These are phyloP conservation scores for Limnephilus auricula DNA, from an alignment of 2,888 invertebrate species.

Conservation along the genomic window DNA sequence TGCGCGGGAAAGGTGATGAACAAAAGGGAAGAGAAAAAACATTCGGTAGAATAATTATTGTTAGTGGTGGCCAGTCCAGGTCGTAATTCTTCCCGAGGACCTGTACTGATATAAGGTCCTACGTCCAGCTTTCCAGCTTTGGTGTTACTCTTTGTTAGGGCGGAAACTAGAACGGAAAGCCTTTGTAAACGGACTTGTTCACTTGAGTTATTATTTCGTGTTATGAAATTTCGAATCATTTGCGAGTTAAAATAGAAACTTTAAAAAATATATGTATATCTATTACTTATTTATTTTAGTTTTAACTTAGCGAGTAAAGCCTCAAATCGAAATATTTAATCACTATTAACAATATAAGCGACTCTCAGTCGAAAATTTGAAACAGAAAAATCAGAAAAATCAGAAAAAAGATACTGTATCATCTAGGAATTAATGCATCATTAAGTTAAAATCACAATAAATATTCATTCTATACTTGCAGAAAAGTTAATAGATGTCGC, in stretches of 20 bases:
- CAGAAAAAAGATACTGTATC: too few relatives aligned
- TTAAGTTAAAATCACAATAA: too few relatives aligned
- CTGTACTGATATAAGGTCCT: constrained; percentile 24
- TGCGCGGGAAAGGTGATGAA: constrained; percentile 22
- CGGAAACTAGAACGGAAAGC: constrained; percentile 39
- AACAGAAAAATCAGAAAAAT: too few relatives aligned
- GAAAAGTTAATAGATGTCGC: too few relatives aligned
- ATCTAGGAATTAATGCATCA: too few relatives aligned
- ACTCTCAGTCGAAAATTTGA: too few relatives aligned
- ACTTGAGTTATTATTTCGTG: constrained; percentile 22
- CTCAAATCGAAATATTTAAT: too few relatives aligned
- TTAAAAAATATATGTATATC: too few relatives aligned
- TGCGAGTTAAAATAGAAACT: background rate
- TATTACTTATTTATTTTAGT: background rate
- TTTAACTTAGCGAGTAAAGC: too few relatives aligned
- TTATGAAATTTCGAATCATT: constrained; percentile 32
- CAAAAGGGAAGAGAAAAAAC: constrained; percentile 32
- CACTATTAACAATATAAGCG: too few relatives aligned
- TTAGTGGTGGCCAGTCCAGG: constrained; percentile 25
- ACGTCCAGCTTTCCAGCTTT: constrained; percentile 37
- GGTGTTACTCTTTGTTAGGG: constrained; percentile 37
- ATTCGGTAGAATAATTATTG: constrained; percentile 9
- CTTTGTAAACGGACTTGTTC: constrained; percentile 32
- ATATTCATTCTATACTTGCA: too few relatives aligned
- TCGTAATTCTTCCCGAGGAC: constrained; percentile 16